Base-by-base conservation (phyloP, 1,140 invertebrate species). In the Chionoecetes opilio region DNA sequence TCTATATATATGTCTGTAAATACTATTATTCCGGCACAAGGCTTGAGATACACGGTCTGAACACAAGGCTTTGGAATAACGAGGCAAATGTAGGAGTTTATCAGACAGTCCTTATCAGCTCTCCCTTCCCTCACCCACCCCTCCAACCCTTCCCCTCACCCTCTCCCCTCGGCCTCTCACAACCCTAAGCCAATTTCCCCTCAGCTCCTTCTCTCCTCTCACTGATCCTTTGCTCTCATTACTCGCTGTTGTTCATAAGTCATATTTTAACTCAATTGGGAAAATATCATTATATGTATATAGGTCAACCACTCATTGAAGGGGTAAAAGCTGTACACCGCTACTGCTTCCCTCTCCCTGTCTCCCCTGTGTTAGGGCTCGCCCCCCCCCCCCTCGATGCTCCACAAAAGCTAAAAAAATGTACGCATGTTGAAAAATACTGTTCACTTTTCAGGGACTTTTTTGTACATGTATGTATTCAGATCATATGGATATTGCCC, bases 281-380 rank as follows among this genome's bases (percentile, higher is more conserved):
- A 26, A 75, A 75, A 75, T 75, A n/a, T n/a, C n/a, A n/a, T n/a
- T n/a, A n/a, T n/a, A 75, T n/a, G 21, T 75, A n/a, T 26, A 75
- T 5, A 75, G 63, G 63, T 5, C 63, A 75, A 21, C 63, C 63
- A 75, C 63, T 75, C 63, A n/a, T 17, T 8, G 63, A 75, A 26
- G 63, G 63, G 63, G n/a, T 75, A 75, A 75, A 75, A 75, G 63
- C 11, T 26, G n/a, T 75, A 75, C 63, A 75, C 63, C n/a, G 63
- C 63, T n/a, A 21, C 63, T n/a, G 9, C 26, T 26, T 75, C 63
- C 63, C 63, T 26, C 6, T 26, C 26, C 53, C 9, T 21, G 8
- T 26, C 53, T n/a, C n/a, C 63, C 63, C 21, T n/a, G 9, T 75
- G 46, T n/a, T 26, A 11, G 21, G 63, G n/a, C n/a, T n/a, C n/a